phyloP scores from a whole-genome alignment of 1,140 invertebrate genomes.

The Ephestia elutella region DNA sequence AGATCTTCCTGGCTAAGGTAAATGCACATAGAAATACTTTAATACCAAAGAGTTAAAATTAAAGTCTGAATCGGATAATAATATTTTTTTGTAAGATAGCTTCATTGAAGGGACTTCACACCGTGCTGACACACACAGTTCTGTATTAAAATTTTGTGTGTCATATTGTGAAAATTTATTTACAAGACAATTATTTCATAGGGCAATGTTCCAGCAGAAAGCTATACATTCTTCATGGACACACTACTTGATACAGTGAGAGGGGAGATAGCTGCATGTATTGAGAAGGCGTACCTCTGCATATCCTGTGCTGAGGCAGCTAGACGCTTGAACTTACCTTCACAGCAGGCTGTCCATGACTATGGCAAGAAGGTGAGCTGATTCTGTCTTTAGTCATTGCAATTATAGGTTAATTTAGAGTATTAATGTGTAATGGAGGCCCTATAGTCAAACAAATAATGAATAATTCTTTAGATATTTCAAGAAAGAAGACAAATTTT shows the following conservation, averaged over 20 bases:
- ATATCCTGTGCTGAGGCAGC: slow-evolving; percentile 92
- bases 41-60: too few species aligned
- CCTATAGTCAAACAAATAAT: too few species aligned
- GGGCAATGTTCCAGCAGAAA: slow-evolving; percentile 96
- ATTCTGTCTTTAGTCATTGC: slow-evolving; percentile 1
- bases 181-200: slow-evolving; percentile 42
- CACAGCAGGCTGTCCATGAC: slow-evolving; percentile 83
- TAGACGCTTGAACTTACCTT: slow-evolving; percentile 90
- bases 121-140: too few species aligned
- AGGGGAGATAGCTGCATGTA: slow-evolving; percentile 96
- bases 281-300: slow-evolving; percentile 96
- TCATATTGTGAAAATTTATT: neutral
- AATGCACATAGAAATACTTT: too few species aligned
- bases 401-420: too few species aligned
- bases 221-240: slow-evolving; percentile 98
- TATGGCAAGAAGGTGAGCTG: slow-evolving; percentile 83
- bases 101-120: too few species aligned
- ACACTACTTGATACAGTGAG: slow-evolving; percentile 96
- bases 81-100: too few species aligned
- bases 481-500: too few species aligned
- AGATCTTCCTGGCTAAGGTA: slow-evolving; percentile 80
- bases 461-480: too few species aligned
- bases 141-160: neutral
- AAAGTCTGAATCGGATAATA: too few species aligned
- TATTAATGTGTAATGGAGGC: too few species aligned